phyloP scores from a whole-genome alignment of 2,113 vertebrate genomes.

The Lepisosteus osseus region DNA sequence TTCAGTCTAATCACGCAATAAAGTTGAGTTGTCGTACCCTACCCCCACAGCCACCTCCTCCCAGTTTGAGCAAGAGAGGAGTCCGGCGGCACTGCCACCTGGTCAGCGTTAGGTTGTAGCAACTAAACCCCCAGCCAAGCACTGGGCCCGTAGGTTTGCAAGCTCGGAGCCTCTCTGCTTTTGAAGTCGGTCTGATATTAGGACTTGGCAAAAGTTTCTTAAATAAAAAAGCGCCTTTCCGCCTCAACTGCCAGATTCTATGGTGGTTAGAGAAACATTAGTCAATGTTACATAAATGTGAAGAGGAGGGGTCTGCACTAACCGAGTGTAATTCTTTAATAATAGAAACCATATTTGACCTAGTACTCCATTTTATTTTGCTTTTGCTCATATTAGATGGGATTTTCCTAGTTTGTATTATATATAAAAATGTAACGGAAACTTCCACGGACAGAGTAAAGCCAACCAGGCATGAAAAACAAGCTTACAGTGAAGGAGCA shows the following conservation, averaged over 20 bases:
- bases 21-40: no score
- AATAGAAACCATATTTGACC: neutral
- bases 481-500: no score
- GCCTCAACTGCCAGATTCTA: neutral
- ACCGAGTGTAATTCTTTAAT: neutral
- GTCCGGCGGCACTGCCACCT: neutral
- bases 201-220: neutral
- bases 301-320: neutral
- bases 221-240: constrained; percentile 2
- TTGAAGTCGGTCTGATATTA: neutral
- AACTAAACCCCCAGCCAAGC: neutral
- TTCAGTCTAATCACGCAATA: no score
- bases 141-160: no score
- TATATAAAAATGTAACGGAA: no score
- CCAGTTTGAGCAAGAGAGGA: no score
- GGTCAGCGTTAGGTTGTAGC: constrained; percentile 17
- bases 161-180: neutral
- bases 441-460: no score
- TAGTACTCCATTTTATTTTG: neutral
- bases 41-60: neutral
- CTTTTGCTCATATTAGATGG: no score
- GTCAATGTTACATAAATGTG: constrained; percentile 7
- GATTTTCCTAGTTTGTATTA: no score
- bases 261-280: neutral
- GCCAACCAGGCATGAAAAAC: no score